phyloP scores from a whole-genome alignment of 2,113 vertebrate species.

The Phainopepla nitens region DNA sequence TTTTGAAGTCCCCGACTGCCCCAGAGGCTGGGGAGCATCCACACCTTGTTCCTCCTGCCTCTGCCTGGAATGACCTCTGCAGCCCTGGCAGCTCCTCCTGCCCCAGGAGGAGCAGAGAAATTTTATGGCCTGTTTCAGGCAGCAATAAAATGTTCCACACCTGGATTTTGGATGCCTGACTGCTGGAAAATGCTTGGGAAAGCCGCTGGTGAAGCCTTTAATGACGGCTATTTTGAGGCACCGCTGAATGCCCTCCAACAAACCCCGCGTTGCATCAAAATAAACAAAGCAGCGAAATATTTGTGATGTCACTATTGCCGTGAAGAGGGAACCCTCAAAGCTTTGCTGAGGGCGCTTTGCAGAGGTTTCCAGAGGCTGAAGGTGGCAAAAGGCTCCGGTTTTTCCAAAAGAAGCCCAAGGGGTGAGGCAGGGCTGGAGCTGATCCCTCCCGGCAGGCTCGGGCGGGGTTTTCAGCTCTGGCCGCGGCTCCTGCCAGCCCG shows the following conservation, averaged over 20 bases:
- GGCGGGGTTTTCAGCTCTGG: not conserved
- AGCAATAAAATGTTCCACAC: not conserved
- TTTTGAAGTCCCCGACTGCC: not conserved
- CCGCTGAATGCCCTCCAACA: not conserved
- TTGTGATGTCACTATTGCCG: too few species aligned
- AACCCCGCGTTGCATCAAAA: not conserved
- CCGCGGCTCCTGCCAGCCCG: not conserved
- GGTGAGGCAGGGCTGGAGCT: accelerated
- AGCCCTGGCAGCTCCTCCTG: accelerated
- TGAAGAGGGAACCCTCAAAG: not conserved
- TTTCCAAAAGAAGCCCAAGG: not conserved
- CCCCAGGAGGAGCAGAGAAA: not conserved
- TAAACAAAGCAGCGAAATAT: not conserved
- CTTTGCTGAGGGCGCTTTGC: not conserved
- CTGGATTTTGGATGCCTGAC: not conserved
- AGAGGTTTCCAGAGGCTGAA: not conserved
- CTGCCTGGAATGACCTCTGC: not conserved
- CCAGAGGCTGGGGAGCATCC: accelerated
- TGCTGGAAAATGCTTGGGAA: not conserved
- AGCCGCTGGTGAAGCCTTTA: not conserved
- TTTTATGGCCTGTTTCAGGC: not conserved
- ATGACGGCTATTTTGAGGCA: not conserved
- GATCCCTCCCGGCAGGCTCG: accelerated
- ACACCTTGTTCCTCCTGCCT: not conserved
- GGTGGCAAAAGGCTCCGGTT: not conserved